Conservation (phyloP, 1,140 invertebrate genomes). For the Pararge aegeria region DNA sequence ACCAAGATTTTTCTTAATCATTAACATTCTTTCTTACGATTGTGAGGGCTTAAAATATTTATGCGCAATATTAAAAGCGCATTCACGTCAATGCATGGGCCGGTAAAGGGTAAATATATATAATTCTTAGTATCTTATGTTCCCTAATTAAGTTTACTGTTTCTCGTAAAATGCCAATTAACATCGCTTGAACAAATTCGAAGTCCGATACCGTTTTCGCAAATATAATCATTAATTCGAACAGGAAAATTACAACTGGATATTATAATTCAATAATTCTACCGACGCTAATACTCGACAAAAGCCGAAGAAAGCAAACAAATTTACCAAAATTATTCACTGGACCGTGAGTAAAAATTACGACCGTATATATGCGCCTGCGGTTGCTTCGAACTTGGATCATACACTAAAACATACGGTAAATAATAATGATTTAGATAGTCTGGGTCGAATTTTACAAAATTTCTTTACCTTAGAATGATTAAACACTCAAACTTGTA, state of each 20-base stretch:
- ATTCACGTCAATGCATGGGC: slow-evolving; percentile 3
- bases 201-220: background rate
- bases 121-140: background rate
- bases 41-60: background rate
- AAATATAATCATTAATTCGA: slow-evolving; percentile 15
- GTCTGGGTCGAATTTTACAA: background rate
- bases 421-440: background rate
- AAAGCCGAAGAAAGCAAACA: slow-evolving; percentile 63
- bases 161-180: slow-evolving; percentile 34
- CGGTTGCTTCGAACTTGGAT: slow-evolving; percentile 36
- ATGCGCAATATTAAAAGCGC: background rate
- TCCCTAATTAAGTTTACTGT: slow-evolving; percentile 22
- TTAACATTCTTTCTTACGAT: slow-evolving; percentile 1
- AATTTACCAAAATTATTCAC: slow-evolving; percentile 72
- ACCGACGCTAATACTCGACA: slow-evolving; percentile 57
- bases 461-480: background rate
- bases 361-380: slow-evolving; percentile 56
- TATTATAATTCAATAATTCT: slow-evolving; percentile 42
- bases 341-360: slow-evolving; percentile 58
- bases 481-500: too few relatives aligned
- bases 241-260: slow-evolving; percentile 28
- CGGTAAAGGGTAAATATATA: slow-evolving; percentile 3
- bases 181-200: background rate
- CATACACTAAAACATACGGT: slow-evolving; percentile 27
- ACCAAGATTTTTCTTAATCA: background rate